These are phyloP conservation scores for Pelobates cultripes DNA, from an alignment of 2,797 vertebrate genomes.

Conservation along the genomic window DNA sequence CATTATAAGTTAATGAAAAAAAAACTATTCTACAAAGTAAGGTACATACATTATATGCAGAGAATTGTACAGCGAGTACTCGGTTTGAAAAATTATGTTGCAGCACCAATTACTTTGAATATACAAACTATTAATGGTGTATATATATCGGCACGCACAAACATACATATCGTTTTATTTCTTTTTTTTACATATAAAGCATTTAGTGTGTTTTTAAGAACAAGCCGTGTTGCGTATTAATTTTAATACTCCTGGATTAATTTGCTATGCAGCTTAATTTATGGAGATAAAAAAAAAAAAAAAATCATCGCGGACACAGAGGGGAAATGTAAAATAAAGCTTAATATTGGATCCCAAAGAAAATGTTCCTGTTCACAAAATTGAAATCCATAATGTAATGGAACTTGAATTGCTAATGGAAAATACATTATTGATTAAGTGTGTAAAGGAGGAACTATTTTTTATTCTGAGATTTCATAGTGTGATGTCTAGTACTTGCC, in stretches of 20 bases:
- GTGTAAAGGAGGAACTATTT: constrained; percentile 14
- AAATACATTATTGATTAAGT: constrained; percentile 46
- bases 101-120: no score
- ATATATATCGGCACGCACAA: no score
- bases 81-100: no score
- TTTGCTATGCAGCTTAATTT: constrained; percentile 34
- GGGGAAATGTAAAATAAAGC: constrained; percentile 30
- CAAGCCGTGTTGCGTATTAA: constrained; percentile 46
- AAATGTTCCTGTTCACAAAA: constrained; percentile 39
- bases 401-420: constrained; percentile 34
- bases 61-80: no score
- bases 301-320: constrained; percentile 20
- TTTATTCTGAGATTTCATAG: not conserved
- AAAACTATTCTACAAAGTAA: no score
- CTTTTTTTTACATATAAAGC: not conserved
- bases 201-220: constrained; percentile 42
- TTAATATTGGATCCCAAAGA: constrained; percentile 45
- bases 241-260: constrained; percentile 36
- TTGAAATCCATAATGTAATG: constrained; percentile 44
- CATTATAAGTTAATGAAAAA: no score
- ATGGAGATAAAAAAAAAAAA: constrained; percentile 15
- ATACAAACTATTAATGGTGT: no score
- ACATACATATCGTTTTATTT: no score
- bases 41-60: no score
- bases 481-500: constrained; percentile 12